These are phyloP conservation scores for Phortica variegata DNA, from an alignment of 1,140 invertebrate genomes.

Conservation along the genomic window DNA sequence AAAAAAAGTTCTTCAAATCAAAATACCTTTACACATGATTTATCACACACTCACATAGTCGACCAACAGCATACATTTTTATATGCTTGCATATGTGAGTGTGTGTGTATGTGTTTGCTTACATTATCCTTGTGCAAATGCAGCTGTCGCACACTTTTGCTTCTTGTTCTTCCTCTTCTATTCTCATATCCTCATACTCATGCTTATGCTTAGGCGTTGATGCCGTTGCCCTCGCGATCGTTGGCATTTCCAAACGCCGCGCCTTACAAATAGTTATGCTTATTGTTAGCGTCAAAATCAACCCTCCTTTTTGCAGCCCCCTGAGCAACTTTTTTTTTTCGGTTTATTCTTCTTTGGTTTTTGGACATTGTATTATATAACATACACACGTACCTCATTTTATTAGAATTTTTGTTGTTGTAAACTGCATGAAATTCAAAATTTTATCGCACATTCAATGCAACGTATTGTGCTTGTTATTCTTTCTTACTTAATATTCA, in stretches of 20 bases:
- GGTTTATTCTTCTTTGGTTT: conserved; percentile 14
- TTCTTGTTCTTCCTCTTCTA: too few relatives aligned
- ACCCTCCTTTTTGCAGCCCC: conserved; percentile 27
- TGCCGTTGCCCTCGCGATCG: conserved; percentile 27
- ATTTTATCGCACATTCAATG: conserved; percentile 9
- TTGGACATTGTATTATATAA: too few relatives aligned
- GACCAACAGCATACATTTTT: too few relatives aligned
- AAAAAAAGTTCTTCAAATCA: conserved; percentile 24
- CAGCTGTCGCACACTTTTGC: too few relatives aligned
- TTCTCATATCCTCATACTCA: too few relatives aligned
- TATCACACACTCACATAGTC: conserved; percentile 45
- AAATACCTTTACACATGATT: conserved; percentile 54
- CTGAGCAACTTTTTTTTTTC: conserved; percentile 12
- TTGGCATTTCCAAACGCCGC: conserved; percentile 20
- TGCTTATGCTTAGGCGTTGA: too few relatives aligned
- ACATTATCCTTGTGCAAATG: too few relatives aligned
- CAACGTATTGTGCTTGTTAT: too few relatives aligned
- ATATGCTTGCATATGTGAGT: background rate
- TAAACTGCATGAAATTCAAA: conserved; percentile 23
- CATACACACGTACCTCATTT: too few relatives aligned
- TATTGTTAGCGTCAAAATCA: conserved; percentile 13
- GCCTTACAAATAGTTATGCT: background rate
- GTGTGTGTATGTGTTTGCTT: conserved; percentile 6
- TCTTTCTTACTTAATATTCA: background rate
- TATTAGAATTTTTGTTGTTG: conserved; percentile 11